Base-by-base conservation (phyloP, 2,797 vertebrate species). In the Microctenopoma steveboyesi region DNA sequence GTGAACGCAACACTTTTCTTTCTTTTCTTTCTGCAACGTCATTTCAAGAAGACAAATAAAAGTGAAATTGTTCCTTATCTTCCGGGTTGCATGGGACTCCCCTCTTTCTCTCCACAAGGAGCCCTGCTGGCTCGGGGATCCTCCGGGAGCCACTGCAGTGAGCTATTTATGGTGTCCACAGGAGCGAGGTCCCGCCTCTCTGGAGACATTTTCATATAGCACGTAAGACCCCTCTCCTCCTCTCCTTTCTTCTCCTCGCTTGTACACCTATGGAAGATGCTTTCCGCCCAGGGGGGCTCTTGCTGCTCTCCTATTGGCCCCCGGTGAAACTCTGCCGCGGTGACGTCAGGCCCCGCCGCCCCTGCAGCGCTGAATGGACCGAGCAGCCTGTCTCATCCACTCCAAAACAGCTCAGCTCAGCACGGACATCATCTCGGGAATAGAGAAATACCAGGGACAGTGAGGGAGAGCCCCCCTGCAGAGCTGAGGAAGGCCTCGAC, bases 301-400 rank as follows among this genome's bases (percentile, higher is more conserved):
- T 85, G 70, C 72, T 63, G 74, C 82, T 3, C 74, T 89, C 85
- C 79, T 43, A 94, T 94, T 92, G 95, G 95, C 86, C 70, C 60
- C 13, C 45, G 81, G 84, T 76, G 84, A 85, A 90, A 84, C 88
- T 94, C 85, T 93, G 94, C 81, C 91, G 91, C 81, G 88, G 69
- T 95, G 95, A 96, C 96, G 96, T 97, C 96, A 96, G 89, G 85
- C 60, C 90, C 89, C 88, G 91, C 94, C 93, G 91, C 94, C 93
- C 95, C 96, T 94, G 96, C 96, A 96, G 95, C 95, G 95, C 85
- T 95, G 95, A 96, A 97, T 97, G 97, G 96, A 97, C 94, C 93
- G 90, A 92, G 94, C 88, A 87, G 93, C 87, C 88, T 69, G 89
- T 89, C 91, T 89, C 93, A 92, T 92, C 92, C 91, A 92, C 92